These are phyloP conservation scores for Procambarus clarkii DNA, from an alignment of 1,140 invertebrate genomes.

Conservation along the genomic window DNA sequence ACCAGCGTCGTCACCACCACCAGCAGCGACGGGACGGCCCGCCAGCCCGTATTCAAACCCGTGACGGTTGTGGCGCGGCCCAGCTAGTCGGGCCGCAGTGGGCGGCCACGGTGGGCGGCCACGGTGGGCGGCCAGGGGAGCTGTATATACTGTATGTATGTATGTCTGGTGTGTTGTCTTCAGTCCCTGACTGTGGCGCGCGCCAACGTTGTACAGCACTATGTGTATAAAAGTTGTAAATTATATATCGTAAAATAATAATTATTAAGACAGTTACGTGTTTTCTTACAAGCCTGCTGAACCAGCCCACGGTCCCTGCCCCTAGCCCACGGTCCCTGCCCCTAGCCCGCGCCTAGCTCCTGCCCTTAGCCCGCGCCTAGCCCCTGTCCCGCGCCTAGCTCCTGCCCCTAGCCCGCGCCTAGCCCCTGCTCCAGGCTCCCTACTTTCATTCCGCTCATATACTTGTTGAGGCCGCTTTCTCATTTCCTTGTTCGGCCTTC, in stretches of 20 bases:
- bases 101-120: constrained; percentile 11
- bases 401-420: no score
- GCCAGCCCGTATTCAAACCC: constrained; percentile 43
- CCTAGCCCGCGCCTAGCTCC: no score
- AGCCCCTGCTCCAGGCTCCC: no score
- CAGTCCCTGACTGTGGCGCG: constrained; percentile 31
- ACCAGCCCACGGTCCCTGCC: no score
- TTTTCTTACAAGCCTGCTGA: neutral
- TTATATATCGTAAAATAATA: constrained; percentile 39
- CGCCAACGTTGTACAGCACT: constrained; percentile 63
- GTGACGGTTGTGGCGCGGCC: constrained; percentile 61
- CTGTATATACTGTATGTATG: no score
- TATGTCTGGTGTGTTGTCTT: constrained; percentile 38
- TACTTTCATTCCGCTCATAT: no score
- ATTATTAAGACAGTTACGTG: neutral
- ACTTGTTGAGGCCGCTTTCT: no score
- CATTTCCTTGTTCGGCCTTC: no score
- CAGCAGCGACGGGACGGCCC: constrained; percentile 24
- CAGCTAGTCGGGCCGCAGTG: constrained; percentile 34
- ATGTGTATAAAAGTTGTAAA: constrained; percentile 50
- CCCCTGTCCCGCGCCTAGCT: no score
- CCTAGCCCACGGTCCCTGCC: no score
- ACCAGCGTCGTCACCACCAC: neutral
- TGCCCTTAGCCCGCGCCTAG: no score
- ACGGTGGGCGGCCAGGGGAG: no score